Evolutionary conservation across 2,888 invertebrate species (phyloP), one percentile per base, ranked within the genome.

Genomic region (Coecobrya sp.): DNA sequence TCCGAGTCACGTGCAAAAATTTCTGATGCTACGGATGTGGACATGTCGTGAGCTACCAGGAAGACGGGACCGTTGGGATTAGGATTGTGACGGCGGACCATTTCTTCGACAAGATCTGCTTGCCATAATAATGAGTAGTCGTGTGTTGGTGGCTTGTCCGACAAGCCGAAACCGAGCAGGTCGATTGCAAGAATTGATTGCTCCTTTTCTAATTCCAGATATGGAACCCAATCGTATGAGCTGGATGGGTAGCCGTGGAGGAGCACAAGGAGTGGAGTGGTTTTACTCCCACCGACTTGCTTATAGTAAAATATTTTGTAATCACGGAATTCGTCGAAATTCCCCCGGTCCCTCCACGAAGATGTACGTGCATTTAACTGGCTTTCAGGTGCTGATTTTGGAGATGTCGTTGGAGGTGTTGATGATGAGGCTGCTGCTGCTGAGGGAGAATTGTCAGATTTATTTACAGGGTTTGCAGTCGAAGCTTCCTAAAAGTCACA

Each of bases 1-100:
- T 94, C 94, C 0, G 82, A 45, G 49, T 94, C 94, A 59, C 94
- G 79, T 27, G 94, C 94, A 52, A 94, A 86, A 11, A 94, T 42
- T 86, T 94, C 94, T 1, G 93, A 68, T 45, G 89, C 92, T 19
- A 94, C 76, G 52, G 93, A 93, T 27, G 93, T 93, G 5, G 87
- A 88, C 93, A 93, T 93, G 89, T 94, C 94, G 82, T 94, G 94
- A 5, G 86, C 94, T 25, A 92, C 73, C 16, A 93, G 55, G 70
- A 92, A 89, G 10, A 93, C 92, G 27, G 89, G 93, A 30, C 87
- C 87, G 55, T 91, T 87, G 81, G 86, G 82, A 82, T 45, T 82
- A 7, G 86, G 86, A 27, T 84, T 79, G 86, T 92, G 93, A 62
- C 92, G 92, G 27, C 73, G 81, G 11, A 93, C 79, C 85, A 94